A percentile compares a stretch with the other conserved stretches of the same genome.
These are phyloP conservation scores for Smittia sp. DNA, from an alignment of 2,888 invertebrate genomes.

Conservation along the genomic window DNA sequence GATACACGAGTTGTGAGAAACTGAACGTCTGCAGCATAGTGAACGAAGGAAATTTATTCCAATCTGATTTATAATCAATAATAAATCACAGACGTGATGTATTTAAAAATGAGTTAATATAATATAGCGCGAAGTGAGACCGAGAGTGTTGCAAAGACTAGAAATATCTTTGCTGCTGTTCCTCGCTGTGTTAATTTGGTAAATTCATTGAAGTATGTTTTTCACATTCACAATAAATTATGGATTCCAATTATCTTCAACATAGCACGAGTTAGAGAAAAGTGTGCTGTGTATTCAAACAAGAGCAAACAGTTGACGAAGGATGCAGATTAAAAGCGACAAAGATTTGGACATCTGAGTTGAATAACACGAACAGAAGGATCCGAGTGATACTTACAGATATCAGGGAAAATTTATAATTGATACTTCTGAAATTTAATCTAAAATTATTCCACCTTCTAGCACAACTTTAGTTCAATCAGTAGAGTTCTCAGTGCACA, in stretches of 20 bases:
- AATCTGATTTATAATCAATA: constrained; percentile 37
- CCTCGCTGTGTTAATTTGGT: neutral
- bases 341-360: too few relatives aligned
- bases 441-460: too few relatives aligned
- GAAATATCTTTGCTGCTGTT: neutral
- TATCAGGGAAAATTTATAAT: too few relatives aligned
- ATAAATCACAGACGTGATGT: constrained; percentile 40
- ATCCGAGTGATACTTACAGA: too few relatives aligned
- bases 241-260: constrained; percentile 23
- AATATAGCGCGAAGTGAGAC: neutral
- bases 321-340: too few relatives aligned
- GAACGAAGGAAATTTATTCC: constrained; percentile 15
- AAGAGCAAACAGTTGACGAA: neutral
- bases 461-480: too few relatives aligned
- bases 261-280: neutral
- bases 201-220: too few relatives aligned
- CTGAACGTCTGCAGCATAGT: neutral
- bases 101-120: constrained; percentile 34
- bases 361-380: too few relatives aligned
- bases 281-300: too few relatives aligned
- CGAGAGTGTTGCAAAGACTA: neutral
- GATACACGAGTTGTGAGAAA: neutral
- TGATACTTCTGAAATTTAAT: too few relatives aligned
- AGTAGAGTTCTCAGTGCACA: too few relatives aligned
- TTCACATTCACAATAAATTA: constrained; percentile 16